phyloP scores from a whole-genome alignment of 53 echinoderm and acorn worm genomes.

The Crossaster papposus region DNA sequence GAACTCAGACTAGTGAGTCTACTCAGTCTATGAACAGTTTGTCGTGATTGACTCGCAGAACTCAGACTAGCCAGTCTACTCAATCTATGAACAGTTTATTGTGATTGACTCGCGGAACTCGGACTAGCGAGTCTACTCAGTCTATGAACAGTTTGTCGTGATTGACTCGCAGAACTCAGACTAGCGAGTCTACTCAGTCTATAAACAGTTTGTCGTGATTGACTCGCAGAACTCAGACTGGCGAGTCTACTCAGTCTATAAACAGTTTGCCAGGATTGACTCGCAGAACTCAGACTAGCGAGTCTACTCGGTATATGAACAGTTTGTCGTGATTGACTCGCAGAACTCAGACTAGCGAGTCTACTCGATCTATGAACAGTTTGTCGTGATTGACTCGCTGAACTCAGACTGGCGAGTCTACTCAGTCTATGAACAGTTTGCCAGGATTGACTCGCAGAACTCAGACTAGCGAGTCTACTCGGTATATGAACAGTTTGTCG shows the following conservation, averaged over 20 bases:
- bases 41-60: constrained; percentile 57
- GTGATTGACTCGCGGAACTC: constrained; percentile 55
- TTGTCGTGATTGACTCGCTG: too few species aligned
- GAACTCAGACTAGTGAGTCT: constrained; percentile 53
- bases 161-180: constrained; percentile 58
- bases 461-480: constrained; percentile 50
- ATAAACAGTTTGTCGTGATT: too few species aligned
- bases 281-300: constrained; percentile 54
- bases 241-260: constrained; percentile 34
- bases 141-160: constrained; percentile 29
- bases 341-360: constrained; percentile 52
- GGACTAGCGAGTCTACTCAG: constrained; percentile 42
- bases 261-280: too few species aligned
- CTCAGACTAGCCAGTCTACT: constrained; percentile 52
- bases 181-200: constrained; percentile 37
- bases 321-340: too few species aligned
- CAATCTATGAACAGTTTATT: constrained; percentile 12
- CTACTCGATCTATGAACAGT: constrained; percentile 28
- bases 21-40: constrained; percentile 24
- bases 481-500: constrained; percentile 16
- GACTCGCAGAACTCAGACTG: constrained; percentile 57
- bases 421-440: constrained; percentile 29
- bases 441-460: constrained; percentile 55
- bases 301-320: constrained; percentile 32
- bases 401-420: constrained; percentile 49